phyloP scores from a whole-genome alignment of 2,113 vertebrate genomes.

The human region DNA sequence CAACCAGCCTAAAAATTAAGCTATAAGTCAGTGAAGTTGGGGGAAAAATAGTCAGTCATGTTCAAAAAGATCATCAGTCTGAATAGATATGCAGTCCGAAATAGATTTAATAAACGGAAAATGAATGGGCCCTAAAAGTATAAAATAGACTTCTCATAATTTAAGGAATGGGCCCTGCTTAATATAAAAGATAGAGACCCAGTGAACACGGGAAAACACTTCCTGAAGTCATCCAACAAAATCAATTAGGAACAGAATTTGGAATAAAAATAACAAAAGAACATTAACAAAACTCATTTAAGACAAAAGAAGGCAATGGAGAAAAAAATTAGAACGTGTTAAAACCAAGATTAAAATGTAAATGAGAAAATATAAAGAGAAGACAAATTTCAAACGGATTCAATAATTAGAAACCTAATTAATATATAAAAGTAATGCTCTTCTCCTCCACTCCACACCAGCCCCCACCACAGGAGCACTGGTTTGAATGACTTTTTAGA shows the following conservation, averaged over 20 bases:
- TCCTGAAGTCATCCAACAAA: not conserved
- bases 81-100: not conserved
- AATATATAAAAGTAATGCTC: not conserved
- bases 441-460: not conserved
- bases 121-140: not conserved
- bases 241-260: not conserved
- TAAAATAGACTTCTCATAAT: not conserved
- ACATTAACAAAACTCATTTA: not conserved
- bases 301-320: not conserved
- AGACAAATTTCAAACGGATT: not conserved
- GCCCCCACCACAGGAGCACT: not conserved
- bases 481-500: not conserved
- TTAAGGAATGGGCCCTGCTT: not conserved
- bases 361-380: slow-evolving; percentile 1
- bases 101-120: not conserved
- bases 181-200: not conserved
- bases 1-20: not conserved
- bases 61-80: not conserved
- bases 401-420: not conserved
- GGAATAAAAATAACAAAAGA: not conserved
- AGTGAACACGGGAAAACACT: not conserved
- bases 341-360: not conserved
- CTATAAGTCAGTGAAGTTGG: not conserved
- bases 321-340: not conserved
- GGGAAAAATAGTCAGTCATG: not conserved